Evolutionary conservation across 2,888 invertebrate species (phyloP), one percentile per base, ranked within the genome.

Genomic region (Chelonus formosanus): DNA sequence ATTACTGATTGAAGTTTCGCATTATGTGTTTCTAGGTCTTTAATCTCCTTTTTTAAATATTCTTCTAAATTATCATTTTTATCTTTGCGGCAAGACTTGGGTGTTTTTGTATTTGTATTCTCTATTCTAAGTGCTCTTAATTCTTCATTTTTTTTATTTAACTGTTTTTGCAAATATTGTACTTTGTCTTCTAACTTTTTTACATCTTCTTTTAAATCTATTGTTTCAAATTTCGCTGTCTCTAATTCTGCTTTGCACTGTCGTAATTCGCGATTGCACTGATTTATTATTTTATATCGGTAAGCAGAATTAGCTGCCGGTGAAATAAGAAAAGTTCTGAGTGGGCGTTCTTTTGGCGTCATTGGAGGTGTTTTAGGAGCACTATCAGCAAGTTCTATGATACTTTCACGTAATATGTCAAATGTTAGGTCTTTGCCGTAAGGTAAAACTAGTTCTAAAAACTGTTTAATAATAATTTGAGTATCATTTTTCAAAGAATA

Each of bases 201-300:
- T 0, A 91, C 75, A 74, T 90, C 90, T 40, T 90, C 89, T 65
- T 88, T 88, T 20, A 91, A 75, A 73, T 88, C 90, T 65, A 85
- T 86, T 60, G 89, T 88, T 73, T 91, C 90, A 75, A 88, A 89
- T 47, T 87, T 84, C 78, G 90, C 89, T 0, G 88, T 86, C 71
- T 90, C 90, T 4, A 91, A 78, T 32, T 88, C 88, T 0, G 87
- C 86, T 70, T 86, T 86, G 50, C 91, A 75, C 3, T 86, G 84
- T 20, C 87, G 84, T 7, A 91, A 86, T 74, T 86, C 85, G 3
- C 80, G 79, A 68, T 82, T 81, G 36, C 81, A 78, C 83, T 57
- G 87, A 84, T n/a, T 87, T 83, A 80, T 68, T 34, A 78, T 73
- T 45, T 75, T 75, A 50, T 79, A 72, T 59, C 69, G 78, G 7